These are phyloP conservation scores for Centropus bengalensis DNA, from an alignment of 2,113 vertebrate genomes.

Conservation along the genomic window DNA sequence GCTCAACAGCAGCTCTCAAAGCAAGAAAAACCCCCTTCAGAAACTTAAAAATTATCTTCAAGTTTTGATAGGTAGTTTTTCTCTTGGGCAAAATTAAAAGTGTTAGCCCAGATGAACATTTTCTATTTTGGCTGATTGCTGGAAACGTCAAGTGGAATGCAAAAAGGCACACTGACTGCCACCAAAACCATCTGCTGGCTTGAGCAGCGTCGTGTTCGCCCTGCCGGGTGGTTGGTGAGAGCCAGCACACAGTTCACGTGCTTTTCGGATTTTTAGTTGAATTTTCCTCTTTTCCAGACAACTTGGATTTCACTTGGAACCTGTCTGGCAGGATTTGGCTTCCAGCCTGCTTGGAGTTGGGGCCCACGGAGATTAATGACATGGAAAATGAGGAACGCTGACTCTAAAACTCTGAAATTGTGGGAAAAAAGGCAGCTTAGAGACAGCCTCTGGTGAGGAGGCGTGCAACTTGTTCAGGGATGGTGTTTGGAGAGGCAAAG, in stretches of 20 bases:
- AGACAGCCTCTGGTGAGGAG: neutral
- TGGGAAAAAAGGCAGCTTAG: neutral
- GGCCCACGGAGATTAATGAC: neutral
- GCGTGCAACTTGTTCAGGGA: accelerated
- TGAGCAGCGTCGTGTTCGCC: neutral
- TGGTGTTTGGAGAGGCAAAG: neutral
- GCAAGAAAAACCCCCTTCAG: neutral
- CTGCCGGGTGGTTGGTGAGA: neutral
- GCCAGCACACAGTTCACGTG: neutral
- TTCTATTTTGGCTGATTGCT: neutral
- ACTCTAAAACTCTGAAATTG: neutral
- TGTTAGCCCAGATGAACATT: neutral
- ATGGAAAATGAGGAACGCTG: conserved; percentile 45
- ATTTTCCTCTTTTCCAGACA: conserved; percentile 23
- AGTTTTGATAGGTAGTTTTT: neutral
- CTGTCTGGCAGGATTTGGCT: conserved; percentile 32
- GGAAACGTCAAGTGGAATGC: neutral
- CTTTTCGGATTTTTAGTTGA: neutral
- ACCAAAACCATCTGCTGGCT: neutral
- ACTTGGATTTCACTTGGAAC: conserved; percentile 2
- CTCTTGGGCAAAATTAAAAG: neutral
- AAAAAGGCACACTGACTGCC: neutral
- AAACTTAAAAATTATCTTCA: neutral
- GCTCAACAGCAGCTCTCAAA: neutral
- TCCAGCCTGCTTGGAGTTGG: neutral